Conservation (phyloP, 1,140 invertebrate genomes). For the Drosophila lini region DNA sequence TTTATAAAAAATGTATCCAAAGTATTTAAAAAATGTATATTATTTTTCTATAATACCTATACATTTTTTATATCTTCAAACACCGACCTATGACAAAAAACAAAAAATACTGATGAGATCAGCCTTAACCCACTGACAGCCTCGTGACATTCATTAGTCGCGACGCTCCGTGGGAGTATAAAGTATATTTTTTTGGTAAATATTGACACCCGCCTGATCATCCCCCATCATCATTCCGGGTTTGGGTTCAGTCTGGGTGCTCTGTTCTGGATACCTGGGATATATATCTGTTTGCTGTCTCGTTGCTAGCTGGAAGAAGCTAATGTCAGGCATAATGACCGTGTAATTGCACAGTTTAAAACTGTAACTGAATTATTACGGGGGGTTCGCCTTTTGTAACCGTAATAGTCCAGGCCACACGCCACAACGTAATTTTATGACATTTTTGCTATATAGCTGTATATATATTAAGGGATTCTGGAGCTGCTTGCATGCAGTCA, state of each 20-base stretch:
- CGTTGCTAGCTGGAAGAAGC: constrained; percentile 38
- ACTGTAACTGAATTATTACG: constrained; percentile 44
- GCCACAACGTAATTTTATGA: constrained; percentile 65
- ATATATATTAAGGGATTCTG: constrained; percentile 13
- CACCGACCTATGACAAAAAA: constrained; percentile 25
- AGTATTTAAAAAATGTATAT: too few relatives aligned
- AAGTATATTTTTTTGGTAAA: constrained; percentile 22
- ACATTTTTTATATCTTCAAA: not conserved
- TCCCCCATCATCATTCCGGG: constrained; percentile 7
- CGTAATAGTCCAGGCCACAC: constrained; percentile 52
- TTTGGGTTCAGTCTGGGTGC: constrained; percentile 4
- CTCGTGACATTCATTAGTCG: constrained; percentile 38
- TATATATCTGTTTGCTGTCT: constrained; percentile 17
- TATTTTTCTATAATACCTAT: not conserved
- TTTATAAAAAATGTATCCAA: not conserved
- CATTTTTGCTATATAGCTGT: constrained; percentile 29
- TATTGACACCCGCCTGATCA: constrained; percentile 33
- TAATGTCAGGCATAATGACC: constrained; percentile 62
- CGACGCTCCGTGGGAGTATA: constrained; percentile 15
- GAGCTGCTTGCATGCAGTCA: constrained; percentile 10
- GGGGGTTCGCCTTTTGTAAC: constrained; percentile 33
- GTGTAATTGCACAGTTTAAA: constrained; percentile 47
- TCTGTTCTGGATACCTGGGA: not conserved
- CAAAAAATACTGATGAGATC: not conserved
- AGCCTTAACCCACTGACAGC: constrained; percentile 28